phyloP scores from a whole-genome alignment of 2,888 invertebrate species.

The Argyra leucocephala region DNA sequence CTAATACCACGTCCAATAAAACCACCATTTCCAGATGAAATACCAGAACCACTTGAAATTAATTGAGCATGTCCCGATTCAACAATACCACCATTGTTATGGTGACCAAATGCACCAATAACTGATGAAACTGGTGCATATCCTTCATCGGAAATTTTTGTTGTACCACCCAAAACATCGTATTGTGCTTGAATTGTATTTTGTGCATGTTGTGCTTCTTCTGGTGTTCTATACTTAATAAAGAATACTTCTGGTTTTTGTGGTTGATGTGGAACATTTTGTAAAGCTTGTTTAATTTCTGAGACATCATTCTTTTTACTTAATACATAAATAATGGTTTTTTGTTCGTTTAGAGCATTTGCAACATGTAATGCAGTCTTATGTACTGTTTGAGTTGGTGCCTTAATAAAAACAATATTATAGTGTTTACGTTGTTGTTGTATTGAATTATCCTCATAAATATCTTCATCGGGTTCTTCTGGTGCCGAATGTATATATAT shows the following conservation, averaged over 20 bases:
- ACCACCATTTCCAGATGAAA: neutral
- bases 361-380: slow-evolving; percentile 36
- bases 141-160: slow-evolving; percentile 40
- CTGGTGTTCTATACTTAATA: slow-evolving; percentile 41
- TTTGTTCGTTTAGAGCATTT: slow-evolving; percentile 38
- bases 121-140: slow-evolving; percentile 40
- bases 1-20: neutral
- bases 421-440: slow-evolving; percentile 39
- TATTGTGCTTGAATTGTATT: slow-evolving; percentile 42
- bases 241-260: slow-evolving; percentile 43
- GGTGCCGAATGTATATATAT: slow-evolving; percentile 42
- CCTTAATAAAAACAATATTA: slow-evolving; percentile 41
- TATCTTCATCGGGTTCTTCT: slow-evolving; percentile 39
- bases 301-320: slow-evolving; percentile 38
- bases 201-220: slow-evolving; percentile 40
- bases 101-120: slow-evolving; percentile 37
- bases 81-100: slow-evolving; percentile 20
- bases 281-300: slow-evolving; percentile 37
- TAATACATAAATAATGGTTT: slow-evolving; percentile 42
- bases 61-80: neutral
- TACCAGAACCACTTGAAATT: neutral
- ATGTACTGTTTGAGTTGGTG: slow-evolving; percentile 37
- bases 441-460: slow-evolving; percentile 35
- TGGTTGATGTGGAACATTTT: slow-evolving; percentile 35
- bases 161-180: slow-evolving; percentile 39